A percentile compares a stretch with the other conserved stretches of the same genome.
phyloP scores from a whole-genome alignment of 2,888 invertebrate species.

The Idaea aversata region DNA sequence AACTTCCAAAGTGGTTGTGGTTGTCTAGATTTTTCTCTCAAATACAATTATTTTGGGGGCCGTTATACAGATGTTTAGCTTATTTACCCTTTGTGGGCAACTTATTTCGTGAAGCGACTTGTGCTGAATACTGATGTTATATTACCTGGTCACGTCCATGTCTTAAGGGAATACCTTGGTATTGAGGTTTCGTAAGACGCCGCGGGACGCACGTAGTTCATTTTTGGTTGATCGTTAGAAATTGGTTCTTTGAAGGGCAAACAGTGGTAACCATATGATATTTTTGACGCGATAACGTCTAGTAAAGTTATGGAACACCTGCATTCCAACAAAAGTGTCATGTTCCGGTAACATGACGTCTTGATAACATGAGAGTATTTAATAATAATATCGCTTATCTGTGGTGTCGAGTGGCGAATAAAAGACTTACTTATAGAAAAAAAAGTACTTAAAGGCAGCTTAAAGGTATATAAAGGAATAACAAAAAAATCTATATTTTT shows the following conservation, averaged over 20 bases:
- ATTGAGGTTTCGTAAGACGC: background rate
- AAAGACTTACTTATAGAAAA: too few relatives aligned
- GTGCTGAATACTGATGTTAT: background rate
- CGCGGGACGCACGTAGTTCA: constrained; percentile 1
- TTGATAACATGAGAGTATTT: too few relatives aligned
- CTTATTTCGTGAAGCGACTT: background rate
- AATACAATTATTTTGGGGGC: background rate
- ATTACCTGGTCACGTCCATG: constrained; percentile 1
- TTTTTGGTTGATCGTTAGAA: background rate
- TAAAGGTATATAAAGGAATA: too few relatives aligned
- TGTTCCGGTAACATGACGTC: too few relatives aligned
- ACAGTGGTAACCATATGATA: background rate
- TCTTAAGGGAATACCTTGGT: constrained; percentile 1
- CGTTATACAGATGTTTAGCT: background rate
- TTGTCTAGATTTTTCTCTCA: background rate
- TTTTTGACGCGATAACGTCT: too few relatives aligned
- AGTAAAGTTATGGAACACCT: too few relatives aligned
- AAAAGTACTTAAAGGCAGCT: too few relatives aligned
- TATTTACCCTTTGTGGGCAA: background rate
- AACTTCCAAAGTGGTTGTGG: background rate
- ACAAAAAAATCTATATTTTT: too few relatives aligned
- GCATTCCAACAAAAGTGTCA: too few relatives aligned
- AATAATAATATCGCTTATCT: too few relatives aligned
- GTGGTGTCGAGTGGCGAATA: too few relatives aligned
- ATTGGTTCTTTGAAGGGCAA: background rate